Evolutionary conservation across 2,113 vertebrate species (phyloP).

Genomic region (Sebastes fasciatus): DNA sequence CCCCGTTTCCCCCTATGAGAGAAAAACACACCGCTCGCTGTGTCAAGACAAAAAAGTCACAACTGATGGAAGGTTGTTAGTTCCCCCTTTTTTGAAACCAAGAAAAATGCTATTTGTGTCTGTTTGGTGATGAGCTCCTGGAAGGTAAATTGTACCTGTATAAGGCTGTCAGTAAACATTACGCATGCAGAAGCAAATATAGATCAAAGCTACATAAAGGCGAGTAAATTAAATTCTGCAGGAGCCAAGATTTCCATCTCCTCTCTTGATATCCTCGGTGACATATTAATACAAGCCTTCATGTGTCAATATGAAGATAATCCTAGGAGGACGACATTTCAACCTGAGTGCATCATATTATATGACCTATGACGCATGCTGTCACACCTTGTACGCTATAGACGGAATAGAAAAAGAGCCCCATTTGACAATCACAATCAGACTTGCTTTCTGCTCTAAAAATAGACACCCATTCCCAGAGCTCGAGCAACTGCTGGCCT

Average conservation of each 20-base stretch:
- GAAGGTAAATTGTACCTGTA: constrained; percentile 35
- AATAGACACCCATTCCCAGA: constrained; percentile 67
- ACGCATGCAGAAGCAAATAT: constrained; percentile 26
- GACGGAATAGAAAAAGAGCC: constrained; percentile 48
- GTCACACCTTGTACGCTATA: constrained; percentile 48
- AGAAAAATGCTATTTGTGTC: constrained; percentile 22
- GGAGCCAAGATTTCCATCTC: constrained; percentile 23
- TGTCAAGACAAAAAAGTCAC: constrained; percentile 39
- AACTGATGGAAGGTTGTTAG: neutral
- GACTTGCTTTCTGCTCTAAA: constrained; percentile 65
- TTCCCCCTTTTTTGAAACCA: neutral
- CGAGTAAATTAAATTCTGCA: constrained; percentile 45
- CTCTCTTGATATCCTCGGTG: constrained; percentile 17
- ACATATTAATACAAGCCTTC: constrained; percentile 34
- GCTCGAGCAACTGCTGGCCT: constrained; percentile 65
- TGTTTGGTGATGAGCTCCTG: constrained; percentile 23
- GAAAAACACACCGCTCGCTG: constrained; percentile 57
- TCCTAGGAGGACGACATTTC: constrained; percentile 47
- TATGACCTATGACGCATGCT: constrained; percentile 49
- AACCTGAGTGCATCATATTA: constrained; percentile 30
- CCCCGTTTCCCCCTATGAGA: constrained; percentile 92
- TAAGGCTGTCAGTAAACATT: constrained; percentile 28
- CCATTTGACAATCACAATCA: constrained; percentile 64
- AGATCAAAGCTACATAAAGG: constrained; percentile 42
- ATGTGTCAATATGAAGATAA: constrained; percentile 44